phyloP scores from a whole-genome alignment of 2,797 vertebrate genomes.

The Notolepis coatsorum region DNA sequence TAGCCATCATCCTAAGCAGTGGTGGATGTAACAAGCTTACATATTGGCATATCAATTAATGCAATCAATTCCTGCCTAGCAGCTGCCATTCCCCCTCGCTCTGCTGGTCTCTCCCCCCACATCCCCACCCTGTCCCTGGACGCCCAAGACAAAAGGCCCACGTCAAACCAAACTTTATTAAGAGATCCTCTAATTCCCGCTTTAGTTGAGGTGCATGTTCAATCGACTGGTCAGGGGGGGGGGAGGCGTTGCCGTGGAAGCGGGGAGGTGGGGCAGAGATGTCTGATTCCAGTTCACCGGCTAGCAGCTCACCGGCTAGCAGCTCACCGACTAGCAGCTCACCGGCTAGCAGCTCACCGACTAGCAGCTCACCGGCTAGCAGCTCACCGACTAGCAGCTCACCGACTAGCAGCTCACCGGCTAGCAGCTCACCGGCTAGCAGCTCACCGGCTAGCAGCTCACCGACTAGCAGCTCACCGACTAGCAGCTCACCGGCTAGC shows the following conservation, averaged over 20 bases:
- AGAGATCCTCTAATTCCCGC: conserved; percentile 58
- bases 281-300: not conserved
- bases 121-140: conserved; percentile 72
- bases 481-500: too few relatives aligned
- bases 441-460: too few relatives aligned
- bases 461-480: too few relatives aligned
- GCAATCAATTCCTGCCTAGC: conserved; percentile 98
- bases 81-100: conserved; percentile 86
- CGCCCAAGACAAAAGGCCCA: conserved; percentile 75
- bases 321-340: too few relatives aligned
- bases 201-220: conserved; percentile 38
- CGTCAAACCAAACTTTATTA: conserved; percentile 78
- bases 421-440: too few relatives aligned
- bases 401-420: too few relatives aligned
- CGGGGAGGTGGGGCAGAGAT: not conserved
- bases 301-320: too few relatives aligned
- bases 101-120: conserved; percentile 53
- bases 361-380: too few relatives aligned
- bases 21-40: conserved; percentile 99
- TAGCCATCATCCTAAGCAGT: conserved; percentile 98
- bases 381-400: too few relatives aligned
- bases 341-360: too few relatives aligned
- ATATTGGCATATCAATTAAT: conserved; percentile 99
- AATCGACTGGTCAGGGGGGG: conserved; percentile 23
- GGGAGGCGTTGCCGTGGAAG: not conserved